Evolutionary conservation across 2,888 invertebrate species (phyloP).

Genomic region (Pimpla rufipes): DNA sequence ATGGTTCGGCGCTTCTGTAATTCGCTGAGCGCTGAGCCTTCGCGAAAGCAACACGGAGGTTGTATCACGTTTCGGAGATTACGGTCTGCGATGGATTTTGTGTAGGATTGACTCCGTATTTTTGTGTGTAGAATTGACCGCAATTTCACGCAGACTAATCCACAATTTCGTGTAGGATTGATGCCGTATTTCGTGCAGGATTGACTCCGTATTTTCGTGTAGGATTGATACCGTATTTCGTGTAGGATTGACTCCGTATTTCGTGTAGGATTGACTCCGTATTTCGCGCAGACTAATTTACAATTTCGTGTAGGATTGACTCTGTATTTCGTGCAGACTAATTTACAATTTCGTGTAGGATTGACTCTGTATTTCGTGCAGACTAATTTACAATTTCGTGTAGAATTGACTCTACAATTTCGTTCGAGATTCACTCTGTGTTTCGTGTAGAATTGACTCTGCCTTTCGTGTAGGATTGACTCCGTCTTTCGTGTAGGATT

Average conservation of each 20-base stretch:
- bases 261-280: not conserved
- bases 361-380: not conserved
- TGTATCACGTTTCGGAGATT: not conserved
- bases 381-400: not conserved
- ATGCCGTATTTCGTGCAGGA: not conserved
- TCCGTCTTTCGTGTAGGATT: not conserved
- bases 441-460: no score
- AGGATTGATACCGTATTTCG: not conserved
- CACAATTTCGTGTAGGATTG: not conserved
- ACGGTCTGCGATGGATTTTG: not conserved
- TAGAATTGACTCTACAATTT: not conserved
- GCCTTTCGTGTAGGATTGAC: not conserved
- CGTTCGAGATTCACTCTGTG: no score
- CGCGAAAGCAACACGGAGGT: not conserved
- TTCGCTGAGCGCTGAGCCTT: not conserved
- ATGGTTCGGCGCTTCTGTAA: not conserved
- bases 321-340: not conserved
- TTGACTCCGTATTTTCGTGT: not conserved
- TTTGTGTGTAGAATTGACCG: not conserved
- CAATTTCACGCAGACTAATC: not conserved
- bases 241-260: not conserved
- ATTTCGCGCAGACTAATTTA: not conserved
- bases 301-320: not conserved
- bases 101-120: not conserved
- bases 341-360: not conserved